Evolutionary conservation across 2,888 invertebrate genomes (phyloP).

Genomic region (Punctoribates punctum): DNA sequence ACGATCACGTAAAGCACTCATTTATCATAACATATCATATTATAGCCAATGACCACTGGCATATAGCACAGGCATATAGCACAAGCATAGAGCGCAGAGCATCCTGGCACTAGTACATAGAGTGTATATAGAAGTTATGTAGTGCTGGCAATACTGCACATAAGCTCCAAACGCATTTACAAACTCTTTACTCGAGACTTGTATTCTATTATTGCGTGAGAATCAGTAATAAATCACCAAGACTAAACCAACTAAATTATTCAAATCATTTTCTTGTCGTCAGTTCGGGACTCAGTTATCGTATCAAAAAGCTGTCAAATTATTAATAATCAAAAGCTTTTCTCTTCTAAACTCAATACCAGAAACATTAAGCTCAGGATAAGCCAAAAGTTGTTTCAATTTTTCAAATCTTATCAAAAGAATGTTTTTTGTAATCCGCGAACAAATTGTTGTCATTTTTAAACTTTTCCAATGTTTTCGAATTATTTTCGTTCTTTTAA

Average conservation of each 20-base stretch:
- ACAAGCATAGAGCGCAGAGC: not conserved
- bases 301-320: conserved; percentile 28
- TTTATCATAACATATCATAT: conserved; percentile 33
- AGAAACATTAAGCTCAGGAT: not conserved
- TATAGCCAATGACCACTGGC: conserved; percentile 29
- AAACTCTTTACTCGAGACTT: conserved; percentile 20
- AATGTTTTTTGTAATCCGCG: not conserved
- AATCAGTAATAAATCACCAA: conserved; percentile 24
- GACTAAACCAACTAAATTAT: conserved; percentile 15
- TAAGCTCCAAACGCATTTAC: not conserved
- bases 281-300: conserved; percentile 11
- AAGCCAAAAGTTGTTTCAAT: not conserved
- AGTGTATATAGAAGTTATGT: too few species aligned
- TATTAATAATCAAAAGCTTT: conserved; percentile 10
- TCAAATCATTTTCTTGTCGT: conserved; percentile 34
- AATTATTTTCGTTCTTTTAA: not conserved
- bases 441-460: not conserved
- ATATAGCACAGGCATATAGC: not conserved
- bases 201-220: conserved; percentile 16
- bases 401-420: not conserved
- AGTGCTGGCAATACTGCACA: too few species aligned
- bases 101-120: too few species aligned
- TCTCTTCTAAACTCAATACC: not conserved
- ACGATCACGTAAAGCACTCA: conserved; percentile 28
- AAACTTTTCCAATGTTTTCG: not conserved